Conservation (phyloP, 2,888 invertebrate species). For the Drosophila maculinotata region DNA sequence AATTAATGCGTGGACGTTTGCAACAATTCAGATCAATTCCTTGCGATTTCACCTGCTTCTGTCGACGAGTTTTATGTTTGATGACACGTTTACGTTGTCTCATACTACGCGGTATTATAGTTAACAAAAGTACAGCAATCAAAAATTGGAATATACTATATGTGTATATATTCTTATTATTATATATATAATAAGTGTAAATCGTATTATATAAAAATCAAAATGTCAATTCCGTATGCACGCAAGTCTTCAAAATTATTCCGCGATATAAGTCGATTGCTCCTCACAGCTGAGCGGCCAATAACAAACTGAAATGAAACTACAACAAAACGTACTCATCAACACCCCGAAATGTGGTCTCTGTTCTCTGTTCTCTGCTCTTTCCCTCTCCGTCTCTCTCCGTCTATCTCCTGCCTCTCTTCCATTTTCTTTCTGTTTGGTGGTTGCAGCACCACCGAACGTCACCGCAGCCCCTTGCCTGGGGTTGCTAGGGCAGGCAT, state of each 20-base stretch:
- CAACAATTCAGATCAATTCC: constrained; percentile 61
- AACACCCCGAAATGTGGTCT: constrained; percentile 17
- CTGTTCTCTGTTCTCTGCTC: neutral
- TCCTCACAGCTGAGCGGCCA: constrained; percentile 58
- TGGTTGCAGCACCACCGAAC: constrained; percentile 27
- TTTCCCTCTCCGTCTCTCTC: neutral
- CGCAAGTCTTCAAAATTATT: constrained; percentile 37
- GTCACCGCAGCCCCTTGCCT: constrained; percentile 27
- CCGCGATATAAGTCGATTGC: constrained; percentile 19
- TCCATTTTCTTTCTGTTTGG: neutral
- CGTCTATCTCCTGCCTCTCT: neutral
- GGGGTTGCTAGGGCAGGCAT: constrained; percentile 37
- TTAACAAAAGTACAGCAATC: constrained; percentile 10
- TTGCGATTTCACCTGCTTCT: constrained; percentile 36
- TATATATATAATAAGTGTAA: constrained; percentile 12
- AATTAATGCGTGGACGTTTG: constrained; percentile 62
- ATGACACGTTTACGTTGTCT: constrained; percentile 62
- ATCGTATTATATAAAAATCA: constrained; percentile 65
- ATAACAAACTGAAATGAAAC: constrained; percentile 52
- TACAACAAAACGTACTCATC: constrained; percentile 47
- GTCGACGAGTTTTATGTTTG: constrained; percentile 51
- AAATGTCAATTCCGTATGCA: constrained; percentile 39
- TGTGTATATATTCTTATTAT: neutral
- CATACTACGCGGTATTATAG: constrained; percentile 59
- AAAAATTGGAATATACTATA: constrained; percentile 8